Conservation (phyloP, 2,797 vertebrate genomes). For the Sphaeramia orbicularis region DNA sequence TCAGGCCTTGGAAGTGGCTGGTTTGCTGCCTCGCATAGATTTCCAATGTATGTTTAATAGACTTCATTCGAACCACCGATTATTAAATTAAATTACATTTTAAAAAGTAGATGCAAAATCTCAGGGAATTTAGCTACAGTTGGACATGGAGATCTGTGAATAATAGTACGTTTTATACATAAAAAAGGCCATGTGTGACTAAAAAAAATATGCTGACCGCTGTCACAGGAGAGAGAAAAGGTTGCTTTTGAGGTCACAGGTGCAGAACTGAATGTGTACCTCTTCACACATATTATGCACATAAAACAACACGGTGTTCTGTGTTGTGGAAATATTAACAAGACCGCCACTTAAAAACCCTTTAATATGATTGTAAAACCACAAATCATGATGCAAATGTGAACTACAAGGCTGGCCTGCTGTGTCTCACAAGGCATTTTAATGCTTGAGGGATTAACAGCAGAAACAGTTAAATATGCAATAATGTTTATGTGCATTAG, state of each 20-base stretch:
- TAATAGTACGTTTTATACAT: neutral
- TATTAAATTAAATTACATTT: neutral
- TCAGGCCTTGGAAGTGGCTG: conserved; percentile 53
- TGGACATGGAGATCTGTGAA: conserved; percentile 5
- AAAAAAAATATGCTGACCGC: conserved; percentile 13
- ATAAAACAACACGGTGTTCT: conserved; percentile 25
- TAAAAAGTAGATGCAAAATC: neutral
- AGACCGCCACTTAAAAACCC: conserved; percentile 27
- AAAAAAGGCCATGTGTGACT: neutral
- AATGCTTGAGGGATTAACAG: neutral
- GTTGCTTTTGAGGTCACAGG: conserved; percentile 33
- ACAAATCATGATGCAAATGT: conserved; percentile 3
- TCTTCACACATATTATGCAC: conserved; percentile 42
- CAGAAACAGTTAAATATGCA: conserved; percentile 1
- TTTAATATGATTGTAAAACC: conserved; percentile 23
- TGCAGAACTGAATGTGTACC: conserved; percentile 32
- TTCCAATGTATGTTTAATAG: conserved; percentile 48
- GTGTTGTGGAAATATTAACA: conserved; percentile 25
- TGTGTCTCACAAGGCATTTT: neutral
- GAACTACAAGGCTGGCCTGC: neutral
- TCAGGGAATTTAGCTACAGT: conserved; percentile 11
- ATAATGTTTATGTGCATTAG: neutral
- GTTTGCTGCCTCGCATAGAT: conserved; percentile 51
- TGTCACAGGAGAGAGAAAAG: neutral
- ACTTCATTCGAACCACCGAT: conserved; percentile 27